Base-by-base conservation (phyloP, 1,140 invertebrate species). In the Periplaneta americana region DNA sequence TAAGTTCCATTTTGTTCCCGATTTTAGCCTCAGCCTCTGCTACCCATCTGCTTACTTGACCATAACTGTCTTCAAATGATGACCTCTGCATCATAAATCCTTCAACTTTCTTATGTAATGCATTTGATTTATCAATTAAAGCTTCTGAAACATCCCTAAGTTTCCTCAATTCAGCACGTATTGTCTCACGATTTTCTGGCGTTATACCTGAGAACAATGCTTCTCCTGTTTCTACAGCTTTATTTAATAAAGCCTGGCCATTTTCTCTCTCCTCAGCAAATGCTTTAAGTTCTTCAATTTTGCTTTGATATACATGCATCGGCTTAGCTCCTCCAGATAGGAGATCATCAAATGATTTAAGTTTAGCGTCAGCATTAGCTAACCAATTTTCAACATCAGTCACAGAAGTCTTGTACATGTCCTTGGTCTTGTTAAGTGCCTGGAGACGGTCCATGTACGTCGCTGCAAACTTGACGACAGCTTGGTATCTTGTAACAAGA, bases 41-140 rank as follows among this genome's bases (percentile, higher is more conserved):
- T 11, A 98, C 90, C 94, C 96, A 98, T 85, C 94, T 92, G 83
- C 93, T 92, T 8, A 95, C 92, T 89, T 97, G 95, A 78, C 92
- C 92, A 83, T 95, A 95, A 83, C 95, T 97, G 85, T 98, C 96
- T 85, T 98, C 96, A 86, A 98, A 96, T 0, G 96, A 97, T 10
- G 95, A 96, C 86, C 96, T 91, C 84, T 97, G 95, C 85, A 97
- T 94, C 57, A 97, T 92, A 34, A 95, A 93, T 32, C 92, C 95
- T 89, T 98, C 96, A 48, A 97, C 93, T 84, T 93, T 93, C 87
- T 98, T 97, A 82, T 96, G 93, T 10, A 97, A 92, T 4, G 92
- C 92, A 87, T 96, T 97, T 0, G 96, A 92, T 85, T 94, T 93
- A 86, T 98, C 96, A 35, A 95, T 92, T 28, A 97, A 91, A 76